A percentile compares a stretch with the other conserved stretches of the same genome.
phyloP scores from a whole-genome alignment of 1,140 invertebrate species.

The Trialeurodes vaporariorum region DNA sequence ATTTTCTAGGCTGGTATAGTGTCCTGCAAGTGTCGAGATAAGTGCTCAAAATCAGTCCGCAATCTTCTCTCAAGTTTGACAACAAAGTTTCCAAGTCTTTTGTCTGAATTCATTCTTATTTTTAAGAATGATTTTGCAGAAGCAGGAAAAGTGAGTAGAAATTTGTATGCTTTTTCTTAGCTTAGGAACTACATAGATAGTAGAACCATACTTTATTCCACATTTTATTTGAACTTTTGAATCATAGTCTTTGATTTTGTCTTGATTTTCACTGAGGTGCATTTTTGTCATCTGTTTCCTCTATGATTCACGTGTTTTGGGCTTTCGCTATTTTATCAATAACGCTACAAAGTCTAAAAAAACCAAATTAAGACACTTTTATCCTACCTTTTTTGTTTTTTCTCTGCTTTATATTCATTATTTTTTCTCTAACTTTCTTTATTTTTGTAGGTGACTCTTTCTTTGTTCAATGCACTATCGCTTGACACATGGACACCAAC shows the following conservation, averaged over 20 bases:
- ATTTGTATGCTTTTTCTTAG: too few relatives aligned
- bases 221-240: too few relatives aligned
- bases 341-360: too few relatives aligned
- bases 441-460: constrained; percentile 35
- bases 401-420: too few relatives aligned
- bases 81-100: constrained; percentile 51
- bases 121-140: constrained; percentile 49
- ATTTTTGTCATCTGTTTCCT: background rate
- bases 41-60: constrained; percentile 58
- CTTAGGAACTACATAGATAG: too few relatives aligned
- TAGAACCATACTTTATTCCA: too few relatives aligned
- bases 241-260: constrained; percentile 11
- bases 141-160: constrained; percentile 44
- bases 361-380: too few relatives aligned
- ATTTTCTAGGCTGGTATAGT: constrained; percentile 58
- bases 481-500: constrained; percentile 54
- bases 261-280: constrained; percentile 12
- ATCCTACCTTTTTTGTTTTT: too few relatives aligned
- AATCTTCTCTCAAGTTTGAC: constrained; percentile 59
- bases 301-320: constrained; percentile 5
- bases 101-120: constrained; percentile 52
- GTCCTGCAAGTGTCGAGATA: constrained; percentile 54
- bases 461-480: constrained; percentile 62
- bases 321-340: too few relatives aligned
- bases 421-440: constrained; percentile 8